Evolutionary conservation across 1,140 invertebrate species (phyloP).

Genomic region (Scylla paramamosain): DNA sequence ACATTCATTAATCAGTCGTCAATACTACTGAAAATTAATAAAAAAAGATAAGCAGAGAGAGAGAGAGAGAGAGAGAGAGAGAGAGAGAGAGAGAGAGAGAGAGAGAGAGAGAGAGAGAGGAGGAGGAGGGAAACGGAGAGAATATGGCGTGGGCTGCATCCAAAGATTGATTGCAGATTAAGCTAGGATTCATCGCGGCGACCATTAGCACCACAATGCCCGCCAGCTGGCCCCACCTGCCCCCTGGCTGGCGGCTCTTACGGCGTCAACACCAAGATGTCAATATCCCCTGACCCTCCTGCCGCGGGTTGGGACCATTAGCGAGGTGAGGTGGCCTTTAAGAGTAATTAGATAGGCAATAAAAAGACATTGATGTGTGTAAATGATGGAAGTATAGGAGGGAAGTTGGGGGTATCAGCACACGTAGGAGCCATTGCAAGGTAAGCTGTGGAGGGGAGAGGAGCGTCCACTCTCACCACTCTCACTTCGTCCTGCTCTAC

Average conservation of each 20-base stretch:
- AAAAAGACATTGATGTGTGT: conserved; percentile 74
- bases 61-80: conserved; percentile 51
- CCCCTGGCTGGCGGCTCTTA: conserved; percentile 19
- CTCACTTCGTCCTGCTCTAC: background rate
- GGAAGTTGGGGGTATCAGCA: conserved; percentile 48
- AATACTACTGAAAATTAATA: background rate
- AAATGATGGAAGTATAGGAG: conserved; percentile 73
- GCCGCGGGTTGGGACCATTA: conserved; percentile 59
- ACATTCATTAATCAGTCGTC: too few species aligned
- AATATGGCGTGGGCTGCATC: conserved; percentile 65
- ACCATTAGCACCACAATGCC: conserved; percentile 71
- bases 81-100: conserved; percentile 51
- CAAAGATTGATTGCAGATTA: conserved; percentile 73
- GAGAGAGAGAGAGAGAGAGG: conserved; percentile 65
- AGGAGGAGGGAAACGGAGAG: conserved; percentile 37
- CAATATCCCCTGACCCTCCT: conserved; percentile 27
- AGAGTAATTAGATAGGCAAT: conserved; percentile 74
- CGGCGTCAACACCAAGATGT: background rate
- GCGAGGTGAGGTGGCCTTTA: conserved; percentile 60
- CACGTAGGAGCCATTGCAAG: conserved; percentile 68
- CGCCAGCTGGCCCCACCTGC: conserved; percentile 1
- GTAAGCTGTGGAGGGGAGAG: conserved; percentile 60
- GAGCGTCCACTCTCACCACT: background rate
- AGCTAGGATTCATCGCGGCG: conserved; percentile 65
- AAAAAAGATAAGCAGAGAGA: conserved; percentile 13